These are phyloP conservation scores for Ptyas mucosa DNA, from an alignment of 2,113 vertebrate species.

Conservation along the genomic window DNA sequence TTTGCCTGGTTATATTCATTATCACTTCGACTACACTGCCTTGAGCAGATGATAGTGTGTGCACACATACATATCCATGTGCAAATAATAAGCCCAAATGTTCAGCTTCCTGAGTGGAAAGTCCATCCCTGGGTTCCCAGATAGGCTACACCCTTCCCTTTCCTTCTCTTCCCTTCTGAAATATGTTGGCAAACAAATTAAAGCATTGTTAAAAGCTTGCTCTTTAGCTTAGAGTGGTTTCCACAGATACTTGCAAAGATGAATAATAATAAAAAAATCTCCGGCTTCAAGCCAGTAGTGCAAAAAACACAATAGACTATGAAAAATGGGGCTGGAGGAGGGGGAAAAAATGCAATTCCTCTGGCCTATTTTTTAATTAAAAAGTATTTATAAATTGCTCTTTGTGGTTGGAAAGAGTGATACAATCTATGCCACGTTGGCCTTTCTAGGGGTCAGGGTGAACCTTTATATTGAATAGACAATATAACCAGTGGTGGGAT, in stretches of 20 bases:
- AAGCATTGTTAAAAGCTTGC: neutral
- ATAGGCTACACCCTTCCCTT: neutral
- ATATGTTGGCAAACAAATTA: neutral
- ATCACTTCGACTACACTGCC: neutral
- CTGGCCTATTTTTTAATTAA: neutral
- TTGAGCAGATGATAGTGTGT: neutral
- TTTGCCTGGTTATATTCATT: neutral
- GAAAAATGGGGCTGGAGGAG: neutral
- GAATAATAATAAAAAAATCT: neutral
- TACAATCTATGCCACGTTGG: neutral
- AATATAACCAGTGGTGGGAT: neutral
- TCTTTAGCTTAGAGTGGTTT: neutral
- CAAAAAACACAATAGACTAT: neutral
- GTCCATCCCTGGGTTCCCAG: neutral
- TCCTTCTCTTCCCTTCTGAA: neutral
- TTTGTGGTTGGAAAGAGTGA: neutral
- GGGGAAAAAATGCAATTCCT: neutral
- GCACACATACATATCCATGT: neutral
- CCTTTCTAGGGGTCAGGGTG: neutral
- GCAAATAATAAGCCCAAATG: neutral
- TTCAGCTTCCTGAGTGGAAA: neutral
- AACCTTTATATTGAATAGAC: neutral
- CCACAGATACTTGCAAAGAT: neutral
- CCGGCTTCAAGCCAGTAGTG: neutral
- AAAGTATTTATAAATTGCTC: neutral